A percentile compares a stretch with the other conserved stretches of the same genome.
Conservation (phyloP, 2,888 invertebrate genomes). For the Coenonympha glycerion region DNA sequence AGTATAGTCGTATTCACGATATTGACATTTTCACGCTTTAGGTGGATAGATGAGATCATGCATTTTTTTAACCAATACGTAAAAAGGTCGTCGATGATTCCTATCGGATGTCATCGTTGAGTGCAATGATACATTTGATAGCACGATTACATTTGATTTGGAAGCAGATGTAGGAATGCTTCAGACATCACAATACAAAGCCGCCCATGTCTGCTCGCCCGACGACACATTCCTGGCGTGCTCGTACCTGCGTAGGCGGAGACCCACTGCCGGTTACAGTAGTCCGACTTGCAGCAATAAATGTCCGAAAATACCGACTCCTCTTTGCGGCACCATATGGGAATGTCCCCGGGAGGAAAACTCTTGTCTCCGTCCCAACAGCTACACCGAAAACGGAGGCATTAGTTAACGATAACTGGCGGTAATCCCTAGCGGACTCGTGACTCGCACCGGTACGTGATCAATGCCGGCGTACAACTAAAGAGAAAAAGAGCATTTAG, state of each 20-base stretch:
- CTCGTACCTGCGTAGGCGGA: conserved; percentile 63
- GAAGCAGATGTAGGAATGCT: conserved; percentile 32
- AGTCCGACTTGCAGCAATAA: conserved; percentile 81
- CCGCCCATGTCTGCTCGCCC: conserved; percentile 49
- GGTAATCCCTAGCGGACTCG: conserved; percentile 28
- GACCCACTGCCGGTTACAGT: conserved; percentile 81
- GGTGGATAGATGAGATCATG: conserved; percentile 5
- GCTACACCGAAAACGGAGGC: conserved; percentile 71
- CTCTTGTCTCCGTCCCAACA: conserved; percentile 76
- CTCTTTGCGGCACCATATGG: conserved; percentile 77
- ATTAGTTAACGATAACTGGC: conserved; percentile 33
- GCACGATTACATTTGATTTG: not conserved
- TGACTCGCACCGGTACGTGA: conserved; percentile 44
- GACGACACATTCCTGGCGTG: conserved; percentile 52
- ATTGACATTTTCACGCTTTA: too few species aligned
- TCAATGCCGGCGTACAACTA: conserved; percentile 63
- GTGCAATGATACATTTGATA: not conserved
- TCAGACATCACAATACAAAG: conserved; percentile 65
- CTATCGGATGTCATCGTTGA: not conserved
- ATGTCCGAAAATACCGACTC: conserved; percentile 56
- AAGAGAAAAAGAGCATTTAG: conserved; percentile 53
- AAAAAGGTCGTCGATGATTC: not conserved
- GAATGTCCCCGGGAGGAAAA: conserved; percentile 77
- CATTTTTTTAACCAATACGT: conserved; percentile 1
- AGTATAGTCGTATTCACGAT: too few species aligned